These are phyloP conservation scores for Hippocampus zosterae DNA, from an alignment of 2,113 vertebrate genomes.

Conservation along the genomic window DNA sequence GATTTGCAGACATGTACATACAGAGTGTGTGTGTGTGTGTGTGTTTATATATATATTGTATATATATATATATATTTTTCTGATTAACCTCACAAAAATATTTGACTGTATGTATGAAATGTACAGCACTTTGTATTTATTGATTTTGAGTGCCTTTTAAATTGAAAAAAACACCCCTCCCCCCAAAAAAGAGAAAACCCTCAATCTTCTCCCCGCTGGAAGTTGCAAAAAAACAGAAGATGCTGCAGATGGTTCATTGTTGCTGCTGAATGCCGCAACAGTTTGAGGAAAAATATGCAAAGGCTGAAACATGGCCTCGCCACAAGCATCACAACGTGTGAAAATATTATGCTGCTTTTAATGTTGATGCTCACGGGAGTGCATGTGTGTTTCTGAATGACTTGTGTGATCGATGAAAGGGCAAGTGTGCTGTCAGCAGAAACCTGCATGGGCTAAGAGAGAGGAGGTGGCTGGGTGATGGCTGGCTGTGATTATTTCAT, in stretches of 20 bases:
- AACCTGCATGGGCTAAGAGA: slow-evolving; percentile 29
- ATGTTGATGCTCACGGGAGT: not conserved
- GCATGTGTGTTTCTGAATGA: slow-evolving; percentile 12
- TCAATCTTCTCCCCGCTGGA: no score
- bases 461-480: not conserved
- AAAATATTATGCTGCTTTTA: not conserved
- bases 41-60: no score
- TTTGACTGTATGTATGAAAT: no score
- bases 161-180: no score
- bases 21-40: no score
- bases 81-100: no score
- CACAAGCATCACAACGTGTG: not conserved
- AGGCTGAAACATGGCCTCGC: slow-evolving; percentile 31
- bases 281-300: not conserved
- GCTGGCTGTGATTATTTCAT: slow-evolving; percentile 67
- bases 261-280: slow-evolving; percentile 43
- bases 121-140: no score
- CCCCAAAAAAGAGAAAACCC: no score
- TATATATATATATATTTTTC: no score
- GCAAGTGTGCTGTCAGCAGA: slow-evolving; percentile 66
- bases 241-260: slow-evolving; percentile 63
- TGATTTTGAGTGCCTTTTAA: no score
- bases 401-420: slow-evolving; percentile 61
- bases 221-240: slow-evolving; percentile 17
- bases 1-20: no score